Evolutionary conservation across 2,888 invertebrate genomes (phyloP).

Genomic region (Gerris lacustris): DNA sequence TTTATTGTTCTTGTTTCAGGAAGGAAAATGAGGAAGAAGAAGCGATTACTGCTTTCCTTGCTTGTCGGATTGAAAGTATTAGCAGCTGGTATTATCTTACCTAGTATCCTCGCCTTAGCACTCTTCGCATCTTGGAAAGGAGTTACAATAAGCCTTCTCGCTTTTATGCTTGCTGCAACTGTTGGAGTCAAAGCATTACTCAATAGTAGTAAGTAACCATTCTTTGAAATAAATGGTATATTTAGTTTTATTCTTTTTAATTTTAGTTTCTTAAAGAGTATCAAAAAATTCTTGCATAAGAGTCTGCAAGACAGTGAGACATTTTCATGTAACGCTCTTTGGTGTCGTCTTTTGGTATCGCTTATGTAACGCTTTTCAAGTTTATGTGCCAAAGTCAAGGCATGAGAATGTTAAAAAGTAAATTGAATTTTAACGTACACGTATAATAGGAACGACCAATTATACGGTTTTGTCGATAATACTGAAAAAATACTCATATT

Average conservation of each 20-base stretch:
- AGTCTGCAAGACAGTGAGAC: too few relatives aligned
- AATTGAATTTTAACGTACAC: too few relatives aligned
- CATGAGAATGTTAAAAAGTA: too few relatives aligned
- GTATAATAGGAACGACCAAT: too few relatives aligned
- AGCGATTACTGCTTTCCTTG: constrained; percentile 43
- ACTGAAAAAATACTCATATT: too few relatives aligned
- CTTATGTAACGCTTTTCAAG: too few relatives aligned
- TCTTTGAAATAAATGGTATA: background rate
- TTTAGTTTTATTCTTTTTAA: background rate
- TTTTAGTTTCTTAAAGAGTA: too few relatives aligned
- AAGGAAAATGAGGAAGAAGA: constrained; percentile 12
- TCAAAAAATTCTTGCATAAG: too few relatives aligned
- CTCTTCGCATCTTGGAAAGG: constrained; percentile 53
- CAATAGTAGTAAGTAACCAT: constrained; percentile 3
- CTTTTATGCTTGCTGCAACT: constrained; percentile 48
- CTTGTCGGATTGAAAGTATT: constrained; percentile 51
- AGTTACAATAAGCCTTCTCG: constrained; percentile 42
- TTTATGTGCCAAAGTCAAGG: too few relatives aligned
- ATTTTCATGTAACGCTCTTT: too few relatives aligned
- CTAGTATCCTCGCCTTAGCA: constrained; percentile 53
- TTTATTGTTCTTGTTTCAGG: background rate
- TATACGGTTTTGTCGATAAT: too few relatives aligned
- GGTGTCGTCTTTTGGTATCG: too few relatives aligned
- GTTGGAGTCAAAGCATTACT: constrained; percentile 43
- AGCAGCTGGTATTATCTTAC: constrained; percentile 50